Base-by-base conservation (phyloP, 2,113 vertebrate species). In the Pica pica region DNA sequence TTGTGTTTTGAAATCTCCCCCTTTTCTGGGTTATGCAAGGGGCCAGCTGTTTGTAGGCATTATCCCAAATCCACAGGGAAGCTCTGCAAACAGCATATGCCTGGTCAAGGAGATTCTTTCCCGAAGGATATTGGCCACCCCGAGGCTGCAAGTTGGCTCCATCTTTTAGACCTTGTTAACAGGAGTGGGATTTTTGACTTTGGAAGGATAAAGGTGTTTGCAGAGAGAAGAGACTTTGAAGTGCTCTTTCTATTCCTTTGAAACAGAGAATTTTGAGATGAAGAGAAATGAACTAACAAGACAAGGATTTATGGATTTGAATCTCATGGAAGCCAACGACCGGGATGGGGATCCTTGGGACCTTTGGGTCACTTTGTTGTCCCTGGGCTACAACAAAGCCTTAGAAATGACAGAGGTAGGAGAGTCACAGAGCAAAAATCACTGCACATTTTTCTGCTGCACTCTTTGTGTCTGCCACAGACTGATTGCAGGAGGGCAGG, bases 291-390 rank as follows among this genome's bases (percentile, higher is more conserved):
- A 99, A 77, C 97, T 99, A 80, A 99, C 99, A 11, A 98, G 95
- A 28, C 98, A 99, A 91, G 99, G 99, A 80, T 99, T 99, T 96
- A 96, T 99, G 98, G 99, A 99, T 97, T 97, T 99, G 95, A 99
- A 99, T 92, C 97, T 99, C 46, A 99, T 99, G 99, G 99, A 99
- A 97, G 99, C 99, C 89, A 99, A 97, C 21, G 99, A 99, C 88
- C 97, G 95, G 53, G 98, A 98, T 33, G 99, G 99, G 83, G 98
- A 99, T 96, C 98, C 99, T 28, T 89, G 96, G 79, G 99, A 99
- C 94, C 98, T 99, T 15, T 99, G 99, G 99, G 96, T 99, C 78
- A 99, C 98, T 41, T 97, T 99, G 46, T 97, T 99, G 78, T 98
- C 99, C 21, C 98, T 99, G 98, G 99, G 99, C 83, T 99, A 98